Evolutionary conservation across 2,113 vertebrate species (phyloP).

Genomic region (Triplophysa siluroides): DNA sequence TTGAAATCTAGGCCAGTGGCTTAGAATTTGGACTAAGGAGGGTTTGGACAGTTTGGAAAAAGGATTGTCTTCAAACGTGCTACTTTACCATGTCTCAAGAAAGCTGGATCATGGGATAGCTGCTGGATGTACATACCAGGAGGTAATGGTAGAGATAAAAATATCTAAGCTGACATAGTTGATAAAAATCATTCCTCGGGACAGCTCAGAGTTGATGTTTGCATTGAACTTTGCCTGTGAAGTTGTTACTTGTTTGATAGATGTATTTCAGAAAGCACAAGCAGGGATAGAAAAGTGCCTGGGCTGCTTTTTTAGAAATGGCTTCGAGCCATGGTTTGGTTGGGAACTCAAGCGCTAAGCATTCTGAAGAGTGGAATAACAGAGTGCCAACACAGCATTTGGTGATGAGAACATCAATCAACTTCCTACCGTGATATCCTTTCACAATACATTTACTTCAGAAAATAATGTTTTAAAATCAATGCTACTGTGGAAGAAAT

Average conservation of each 20-base stretch:
- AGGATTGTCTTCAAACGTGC: slow-evolving; percentile 37
- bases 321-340: slow-evolving; percentile 22
- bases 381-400: slow-evolving; percentile 60
- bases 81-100: slow-evolving; percentile 15
- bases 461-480: not conserved
- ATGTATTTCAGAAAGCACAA: slow-evolving; percentile 6
- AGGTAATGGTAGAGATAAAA: not conserved
- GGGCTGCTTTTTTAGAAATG: slow-evolving; percentile 25
- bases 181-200: not conserved
- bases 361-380: slow-evolving; percentile 55
- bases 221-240: not conserved
- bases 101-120: slow-evolving; percentile 24
- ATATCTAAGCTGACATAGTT: not conserved
- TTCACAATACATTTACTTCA: slow-evolving; percentile 6
- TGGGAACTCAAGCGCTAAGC: slow-evolving; percentile 39
- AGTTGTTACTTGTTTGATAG: not conserved
- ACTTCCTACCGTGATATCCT: slow-evolving; percentile 55
- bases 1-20: slow-evolving; percentile 25
- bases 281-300: slow-evolving; percentile 21
- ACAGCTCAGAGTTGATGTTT: not conserved
- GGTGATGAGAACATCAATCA: slow-evolving; percentile 68
- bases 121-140: slow-evolving; percentile 12
- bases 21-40: slow-evolving; percentile 32
- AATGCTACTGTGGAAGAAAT: not conserved
- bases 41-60: slow-evolving; percentile 26